Evolutionary conservation across 2,113 vertebrate species (phyloP).

Genomic region (Nerophis lumbriciformis): DNA sequence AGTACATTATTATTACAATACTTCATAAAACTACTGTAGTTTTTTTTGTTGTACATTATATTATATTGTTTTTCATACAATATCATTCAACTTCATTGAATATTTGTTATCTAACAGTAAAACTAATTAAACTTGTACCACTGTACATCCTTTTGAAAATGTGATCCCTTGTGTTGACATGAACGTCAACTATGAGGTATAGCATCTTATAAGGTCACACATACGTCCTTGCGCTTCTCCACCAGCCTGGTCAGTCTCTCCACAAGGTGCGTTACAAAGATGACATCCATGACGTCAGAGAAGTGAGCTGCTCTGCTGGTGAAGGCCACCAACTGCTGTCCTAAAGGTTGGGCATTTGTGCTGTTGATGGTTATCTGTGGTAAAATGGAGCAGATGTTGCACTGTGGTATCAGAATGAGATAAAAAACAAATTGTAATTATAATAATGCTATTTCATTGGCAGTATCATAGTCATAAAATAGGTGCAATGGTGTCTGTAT

Average conservation of each 20-base stretch:
- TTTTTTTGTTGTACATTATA: no score
- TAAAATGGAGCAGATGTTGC: neutral
- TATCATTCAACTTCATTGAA: no score
- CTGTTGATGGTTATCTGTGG: constrained; percentile 80
- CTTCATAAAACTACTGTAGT: no score
- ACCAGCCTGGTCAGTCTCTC: constrained; percentile 81
- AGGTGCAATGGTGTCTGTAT: no score
- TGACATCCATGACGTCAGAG: constrained; percentile 84
- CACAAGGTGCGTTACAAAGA: constrained; percentile 85
- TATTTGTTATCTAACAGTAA: neutral
- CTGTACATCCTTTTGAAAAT: no score
- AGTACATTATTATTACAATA: no score
- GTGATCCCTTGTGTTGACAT: neutral
- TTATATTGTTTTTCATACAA: no score
- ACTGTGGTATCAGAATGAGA: neutral
- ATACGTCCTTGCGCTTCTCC: constrained; percentile 78
- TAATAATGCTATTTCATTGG: no score
- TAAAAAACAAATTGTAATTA: no score
- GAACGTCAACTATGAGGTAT: no score
- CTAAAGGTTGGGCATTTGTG: constrained; percentile 77
- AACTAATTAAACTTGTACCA: neutral
- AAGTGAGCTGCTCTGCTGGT: constrained; percentile 80
- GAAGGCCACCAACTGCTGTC: constrained; percentile 78
- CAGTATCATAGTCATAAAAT: no score
- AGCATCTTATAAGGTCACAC: constrained; percentile 14